These are phyloP conservation scores for Stenolophus ochropezus DNA, from an alignment of 2,888 invertebrate species.

Conservation along the genomic window DNA sequence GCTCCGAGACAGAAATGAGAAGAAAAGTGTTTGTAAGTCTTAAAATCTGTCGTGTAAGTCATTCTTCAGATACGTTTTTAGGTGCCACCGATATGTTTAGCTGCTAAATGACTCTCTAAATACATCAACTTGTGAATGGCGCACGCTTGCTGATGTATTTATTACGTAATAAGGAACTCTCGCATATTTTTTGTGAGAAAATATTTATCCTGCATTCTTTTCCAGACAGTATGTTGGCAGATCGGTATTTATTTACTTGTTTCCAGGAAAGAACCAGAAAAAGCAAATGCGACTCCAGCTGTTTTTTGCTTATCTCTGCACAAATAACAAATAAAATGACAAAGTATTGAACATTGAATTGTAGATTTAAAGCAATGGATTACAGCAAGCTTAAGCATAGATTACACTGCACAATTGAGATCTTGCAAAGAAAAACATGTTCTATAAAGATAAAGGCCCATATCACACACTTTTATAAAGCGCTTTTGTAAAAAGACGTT, in stretches of 20 bases:
- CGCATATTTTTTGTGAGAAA: neutral
- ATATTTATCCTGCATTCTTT: neutral
- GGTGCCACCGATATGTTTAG: neutral
- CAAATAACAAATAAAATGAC: too few relatives aligned
- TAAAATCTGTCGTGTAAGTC: constrained; percentile 30
- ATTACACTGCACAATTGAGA: too few relatives aligned
- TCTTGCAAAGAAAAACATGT: too few relatives aligned
- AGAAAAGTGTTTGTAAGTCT: constrained; percentile 10
- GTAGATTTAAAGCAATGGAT: too few relatives aligned
- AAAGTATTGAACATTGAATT: neutral
- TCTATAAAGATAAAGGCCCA: too few relatives aligned
- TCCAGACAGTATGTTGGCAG: neutral
- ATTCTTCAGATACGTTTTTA: constrained; percentile 9
- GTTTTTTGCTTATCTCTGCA: neutral
- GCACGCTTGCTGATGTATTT: neutral
- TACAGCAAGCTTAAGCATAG: too few relatives aligned
- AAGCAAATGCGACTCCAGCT: neutral
- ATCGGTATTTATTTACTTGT: neutral
- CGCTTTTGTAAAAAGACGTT: too few relatives aligned
- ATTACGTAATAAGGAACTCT: neutral
- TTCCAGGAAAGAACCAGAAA: neutral
- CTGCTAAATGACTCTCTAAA: constrained; percentile 4
- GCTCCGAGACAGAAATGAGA: neutral
- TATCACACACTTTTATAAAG: too few relatives aligned
- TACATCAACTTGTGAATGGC: constrained; percentile 11